phyloP scores from a whole-genome alignment of 2,888 invertebrate genomes.

The Clistopyga incitator region DNA sequence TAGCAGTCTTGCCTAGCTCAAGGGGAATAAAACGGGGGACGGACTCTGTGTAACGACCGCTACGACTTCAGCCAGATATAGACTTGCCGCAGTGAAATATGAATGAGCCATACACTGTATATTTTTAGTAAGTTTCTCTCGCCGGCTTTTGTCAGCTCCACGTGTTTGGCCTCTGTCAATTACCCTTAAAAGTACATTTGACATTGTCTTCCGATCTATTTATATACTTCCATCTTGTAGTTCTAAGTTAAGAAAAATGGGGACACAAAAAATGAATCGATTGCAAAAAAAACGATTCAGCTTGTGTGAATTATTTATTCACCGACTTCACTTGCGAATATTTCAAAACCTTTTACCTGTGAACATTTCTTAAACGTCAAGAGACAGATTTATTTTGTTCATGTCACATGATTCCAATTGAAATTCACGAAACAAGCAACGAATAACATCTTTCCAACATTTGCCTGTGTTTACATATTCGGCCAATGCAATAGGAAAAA shows the following conservation, averaged over 20 bases:
- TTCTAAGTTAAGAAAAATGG: background rate
- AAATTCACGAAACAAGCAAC: background rate
- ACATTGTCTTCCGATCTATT: background rate
- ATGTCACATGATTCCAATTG: background rate
- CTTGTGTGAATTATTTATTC: background rate
- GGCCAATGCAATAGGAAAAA: background rate
- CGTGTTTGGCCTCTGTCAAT: conserved; percentile 12
- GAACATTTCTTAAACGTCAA: background rate
- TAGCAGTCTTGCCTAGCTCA: conserved; percentile 20
- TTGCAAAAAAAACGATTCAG: background rate
- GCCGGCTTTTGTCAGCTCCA: background rate
- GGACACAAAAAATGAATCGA: background rate
- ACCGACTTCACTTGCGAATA: background rate
- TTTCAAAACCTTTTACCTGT: background rate
- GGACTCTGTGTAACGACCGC: conserved; percentile 46
- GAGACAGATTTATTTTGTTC: background rate
- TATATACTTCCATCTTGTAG: background rate
- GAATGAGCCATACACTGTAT: conserved; percentile 33
- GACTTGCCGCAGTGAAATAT: conserved; percentile 42
- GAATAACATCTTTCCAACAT: background rate
- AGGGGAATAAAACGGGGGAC: conserved; percentile 25
- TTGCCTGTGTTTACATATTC: background rate
- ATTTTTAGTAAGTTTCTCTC: conserved; percentile 16
- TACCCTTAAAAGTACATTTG: background rate
- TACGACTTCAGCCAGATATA: conserved; percentile 43